Conservation (phyloP, 2,888 invertebrate genomes). For the Netelia melanura region DNA sequence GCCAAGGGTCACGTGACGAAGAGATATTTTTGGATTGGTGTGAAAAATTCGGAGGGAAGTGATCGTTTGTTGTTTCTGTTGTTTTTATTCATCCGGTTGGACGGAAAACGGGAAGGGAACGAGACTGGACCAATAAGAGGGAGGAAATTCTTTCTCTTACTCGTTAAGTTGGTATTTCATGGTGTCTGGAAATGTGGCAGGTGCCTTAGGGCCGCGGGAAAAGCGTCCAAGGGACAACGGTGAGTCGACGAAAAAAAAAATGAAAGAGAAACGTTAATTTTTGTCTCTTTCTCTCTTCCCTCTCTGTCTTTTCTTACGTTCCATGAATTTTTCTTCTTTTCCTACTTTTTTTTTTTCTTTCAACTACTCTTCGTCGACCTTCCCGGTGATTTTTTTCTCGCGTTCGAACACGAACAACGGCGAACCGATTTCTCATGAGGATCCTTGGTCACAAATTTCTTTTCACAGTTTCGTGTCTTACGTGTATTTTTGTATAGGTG, state of each 20-base stretch:
- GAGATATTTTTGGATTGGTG: background rate
- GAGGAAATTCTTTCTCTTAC: conserved; percentile 11
- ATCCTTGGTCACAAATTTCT: conserved; percentile 3
- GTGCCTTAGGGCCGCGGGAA: conserved; percentile 45
- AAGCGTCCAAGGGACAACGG: conserved; percentile 49
- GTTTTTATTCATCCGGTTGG: background rate
- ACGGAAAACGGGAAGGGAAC: conserved; percentile 48
- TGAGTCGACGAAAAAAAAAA: conserved; percentile 60
- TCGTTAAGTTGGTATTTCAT: conserved; percentile 29
- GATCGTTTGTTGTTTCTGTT: background rate
- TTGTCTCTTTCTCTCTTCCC: background rate
- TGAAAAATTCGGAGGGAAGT: background rate
- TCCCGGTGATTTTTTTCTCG: background rate
- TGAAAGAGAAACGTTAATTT: conserved; percentile 40
- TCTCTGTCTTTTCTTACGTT: background rate
- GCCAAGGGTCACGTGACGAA: conserved; percentile 18
- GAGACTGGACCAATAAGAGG: conserved; percentile 17
- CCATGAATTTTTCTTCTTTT: background rate
- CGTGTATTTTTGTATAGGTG: background rate
- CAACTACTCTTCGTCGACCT: background rate
- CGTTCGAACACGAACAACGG: background rate
- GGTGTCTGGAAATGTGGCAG: conserved; percentile 51
- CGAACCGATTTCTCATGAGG: background rate
- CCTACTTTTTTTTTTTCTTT: conserved; percentile 17
- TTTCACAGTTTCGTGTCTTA: background rate